Evolutionary conservation across 2,113 vertebrate species (phyloP).

Genomic region (Perca schrenkii): DNA sequence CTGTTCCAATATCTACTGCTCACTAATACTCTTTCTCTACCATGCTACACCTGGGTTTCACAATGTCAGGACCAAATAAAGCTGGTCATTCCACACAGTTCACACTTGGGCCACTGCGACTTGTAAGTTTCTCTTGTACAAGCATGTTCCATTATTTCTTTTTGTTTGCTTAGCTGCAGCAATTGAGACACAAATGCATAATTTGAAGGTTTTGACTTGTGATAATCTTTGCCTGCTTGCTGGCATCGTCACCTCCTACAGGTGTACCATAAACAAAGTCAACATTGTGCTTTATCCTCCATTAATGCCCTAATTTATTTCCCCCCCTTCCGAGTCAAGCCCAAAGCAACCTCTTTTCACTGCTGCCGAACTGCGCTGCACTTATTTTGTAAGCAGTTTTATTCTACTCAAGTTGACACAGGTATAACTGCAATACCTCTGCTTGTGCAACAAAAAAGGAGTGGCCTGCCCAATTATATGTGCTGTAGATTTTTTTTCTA

Average conservation of each 20-base stretch:
- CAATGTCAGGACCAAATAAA: conserved; percentile 19
- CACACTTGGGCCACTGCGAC: not conserved
- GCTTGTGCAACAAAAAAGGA: conserved; percentile 1
- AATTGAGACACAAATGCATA: conserved; percentile 1
- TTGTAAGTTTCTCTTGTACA: not conserved
- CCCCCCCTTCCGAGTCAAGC: not conserved
- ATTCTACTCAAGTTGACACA: conserved; percentile 2
- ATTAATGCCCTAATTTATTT: not conserved
- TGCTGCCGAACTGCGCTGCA: conserved; percentile 3
- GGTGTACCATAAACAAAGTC: conserved; percentile 8
- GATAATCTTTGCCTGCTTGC: not conserved
- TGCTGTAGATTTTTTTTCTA: conserved; percentile 4
- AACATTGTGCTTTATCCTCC: conserved; percentile 2
- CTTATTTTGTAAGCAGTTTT: conserved; percentile 21
- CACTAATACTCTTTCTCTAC: conserved; percentile 13
- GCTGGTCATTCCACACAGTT: not conserved
- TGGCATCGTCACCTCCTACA: not conserved
- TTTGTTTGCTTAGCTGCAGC: not conserved
- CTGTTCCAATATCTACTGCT: conserved; percentile 33
- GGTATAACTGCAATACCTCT: conserved; percentile 22
- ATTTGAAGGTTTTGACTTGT: conserved; percentile 14
- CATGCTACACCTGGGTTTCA: conserved; percentile 2
- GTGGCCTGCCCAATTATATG: conserved; percentile 7
- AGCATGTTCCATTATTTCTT: not conserved
- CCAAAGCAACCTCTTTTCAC: conserved; percentile 5